These are phyloP conservation scores for Xyrauchen texanus DNA, from an alignment of 2,113 vertebrate species.

Conservation along the genomic window DNA sequence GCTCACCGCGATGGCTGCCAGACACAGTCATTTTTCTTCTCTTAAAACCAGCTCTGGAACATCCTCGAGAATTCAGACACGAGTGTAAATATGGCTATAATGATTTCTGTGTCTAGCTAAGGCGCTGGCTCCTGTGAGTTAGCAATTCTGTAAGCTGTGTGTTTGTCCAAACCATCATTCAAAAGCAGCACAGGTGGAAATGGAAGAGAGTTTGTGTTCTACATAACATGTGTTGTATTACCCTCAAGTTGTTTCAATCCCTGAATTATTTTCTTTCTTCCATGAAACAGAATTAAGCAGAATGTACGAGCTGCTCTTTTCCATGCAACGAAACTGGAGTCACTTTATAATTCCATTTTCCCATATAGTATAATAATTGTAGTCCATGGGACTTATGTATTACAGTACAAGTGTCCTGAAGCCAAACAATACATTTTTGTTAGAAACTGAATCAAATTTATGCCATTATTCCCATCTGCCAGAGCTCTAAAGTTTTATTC, in stretches of 20 bases:
- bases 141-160: constrained; percentile 51
- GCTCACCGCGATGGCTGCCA: constrained; percentile 25
- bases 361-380: too few species aligned
- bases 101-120: constrained; percentile 63
- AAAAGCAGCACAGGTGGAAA: neutral
- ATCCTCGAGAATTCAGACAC: constrained; percentile 50
- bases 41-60: constrained; percentile 14
- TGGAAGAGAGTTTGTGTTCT: neutral
- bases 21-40: constrained; percentile 39
- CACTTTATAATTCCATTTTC: too few species aligned
- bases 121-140: constrained; percentile 64
- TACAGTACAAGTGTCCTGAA: too few species aligned
- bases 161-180: neutral
- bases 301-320: too few species aligned
- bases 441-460: too few species aligned
- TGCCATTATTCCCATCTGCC: too few species aligned
- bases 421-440: too few species aligned
- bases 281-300: neutral
- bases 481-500: too few species aligned
- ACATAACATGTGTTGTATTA: neutral
- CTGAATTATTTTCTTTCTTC: neutral
- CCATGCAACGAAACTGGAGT: too few species aligned
- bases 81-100: constrained; percentile 72
- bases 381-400: too few species aligned
- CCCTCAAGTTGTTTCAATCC: neutral